Evolutionary conservation across 1,140 invertebrate genomes (phyloP), one percentile per base, ranked within the genome.

Genomic region (Drosophila lacertosa): DNA sequence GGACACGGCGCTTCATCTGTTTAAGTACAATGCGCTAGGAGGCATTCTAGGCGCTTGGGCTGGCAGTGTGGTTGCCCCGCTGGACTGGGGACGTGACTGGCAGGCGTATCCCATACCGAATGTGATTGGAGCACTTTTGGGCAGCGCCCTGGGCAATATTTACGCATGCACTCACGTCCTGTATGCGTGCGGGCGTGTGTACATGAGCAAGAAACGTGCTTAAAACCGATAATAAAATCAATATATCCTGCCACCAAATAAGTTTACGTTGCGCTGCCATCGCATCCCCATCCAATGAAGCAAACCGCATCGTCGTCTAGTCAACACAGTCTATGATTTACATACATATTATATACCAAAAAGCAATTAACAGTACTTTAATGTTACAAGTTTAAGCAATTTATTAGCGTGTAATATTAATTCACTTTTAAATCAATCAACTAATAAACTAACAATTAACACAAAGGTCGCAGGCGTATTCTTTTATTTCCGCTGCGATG

Each of bases 1-100:
- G 55, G 83, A 91, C 11, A 91, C 80, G 7, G 82, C 84, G 0
- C 65, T 91, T 4, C 76, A 88, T 66, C 59, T 91, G 6, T 89
- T 93, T 2, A 92, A 92, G 48, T 92, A 92, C 22, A 93, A 93
- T 74, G 92, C 94, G 18, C 89, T 93, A 44, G 83, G 90, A 9
- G 93, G 94, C 32, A 74, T 97, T n/a, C 57, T 96, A 16, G 96
- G 96, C 16, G 94, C 95, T 15, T 97, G 96, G 96, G 77, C 95
- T 15, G 96, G 96, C 13, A 95, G 95, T 37, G 93, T 95, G 74
- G 94, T 95, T 4, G 95, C 97, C 33, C 96, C 96, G 26, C 89
- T 97, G 4, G 96, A 97, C 89, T 97, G 96, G 96, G 95, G 97
- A 83, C 92, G 95, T 60, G 94, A 95, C 20, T 97, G 96, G 96